Base-by-base conservation (phyloP, 2,113 vertebrate species). In the Poeciliopsis retropinna region DNA sequence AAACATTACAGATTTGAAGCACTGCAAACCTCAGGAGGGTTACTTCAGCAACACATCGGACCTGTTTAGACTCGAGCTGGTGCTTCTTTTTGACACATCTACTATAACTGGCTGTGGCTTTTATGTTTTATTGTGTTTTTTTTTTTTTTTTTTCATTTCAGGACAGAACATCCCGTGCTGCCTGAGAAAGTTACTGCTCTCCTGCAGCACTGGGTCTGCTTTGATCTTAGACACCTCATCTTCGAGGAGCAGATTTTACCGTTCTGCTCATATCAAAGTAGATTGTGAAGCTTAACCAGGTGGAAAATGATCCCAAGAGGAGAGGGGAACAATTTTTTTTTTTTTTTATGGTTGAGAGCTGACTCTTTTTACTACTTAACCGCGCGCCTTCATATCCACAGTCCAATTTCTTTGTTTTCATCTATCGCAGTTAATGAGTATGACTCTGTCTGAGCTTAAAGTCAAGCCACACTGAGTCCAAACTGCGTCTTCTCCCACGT, bases 251-350 rank as follows among this genome's bases (percentile, higher is more conserved):
- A 85, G 77, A 74, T 88, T 84, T 85, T 25, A 70, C 60, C 28
- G 47, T 41, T 85, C 68, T 76, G 76, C 78, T 88, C 76, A 47
- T 73, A 76, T 66, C 22, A 28, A 60, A 73, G 79, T 71, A 79
- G 88, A 85, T 81, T 79, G 69, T 80, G 41, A 27, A 68, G 70
- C 80, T 81, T 84, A 88, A 86, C 73, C 81, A 76, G 83, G 80
- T 85, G 82, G 84, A 89, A 91, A 91, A 89, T 72, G n/a, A 73
- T 78, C 79, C 65, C 51, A 15, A 27, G 81, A 87, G 54, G 65
- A 78, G 66, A 72, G 19, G 37, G 64, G 66, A 63, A 47, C 10
- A 57, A 17, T 70, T 84, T 80, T 80, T 82, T 67, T 54, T 57
- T 9, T 60, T 34, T 77, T 66, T 31, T 68, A 57, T 8, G 12